Evolutionary conservation across 1,140 invertebrate genomes (phyloP).

Genomic region (Sycophila sp.): DNA sequence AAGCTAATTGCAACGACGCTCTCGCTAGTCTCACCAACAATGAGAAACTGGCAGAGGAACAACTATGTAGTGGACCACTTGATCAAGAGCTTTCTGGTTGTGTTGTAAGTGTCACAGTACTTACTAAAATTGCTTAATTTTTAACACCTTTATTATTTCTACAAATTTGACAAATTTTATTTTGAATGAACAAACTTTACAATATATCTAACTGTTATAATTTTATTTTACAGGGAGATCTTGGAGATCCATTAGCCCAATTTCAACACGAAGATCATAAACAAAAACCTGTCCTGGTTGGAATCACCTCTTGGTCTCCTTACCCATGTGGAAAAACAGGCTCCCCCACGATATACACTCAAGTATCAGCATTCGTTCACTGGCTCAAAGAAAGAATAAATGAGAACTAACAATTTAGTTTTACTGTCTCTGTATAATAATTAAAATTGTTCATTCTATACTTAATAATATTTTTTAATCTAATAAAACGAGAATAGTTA

Average conservation of each 20-base stretch:
- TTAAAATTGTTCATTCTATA: too few species aligned
- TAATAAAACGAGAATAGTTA: too few species aligned
- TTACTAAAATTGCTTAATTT: background rate
- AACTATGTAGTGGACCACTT: constrained; percentile 73
- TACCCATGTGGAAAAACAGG: constrained; percentile 71
- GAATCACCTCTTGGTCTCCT: constrained; percentile 77
- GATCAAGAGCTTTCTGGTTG: constrained; percentile 70
- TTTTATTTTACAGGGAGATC: constrained; percentile 3
- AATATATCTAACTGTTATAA: too few species aligned
- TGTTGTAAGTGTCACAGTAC: constrained; percentile 60
- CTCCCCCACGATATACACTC: constrained; percentile 75
- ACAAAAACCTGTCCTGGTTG: constrained; percentile 63
- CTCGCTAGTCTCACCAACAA: constrained; percentile 35
- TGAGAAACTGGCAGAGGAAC: constrained; percentile 53
- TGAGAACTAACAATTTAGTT: constrained; percentile 34
- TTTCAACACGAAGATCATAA: constrained; percentile 24
- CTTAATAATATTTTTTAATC: too few species aligned
- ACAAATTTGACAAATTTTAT: too few species aligned
- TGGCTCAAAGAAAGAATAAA: constrained; percentile 42
- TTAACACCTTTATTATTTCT: too few species aligned
- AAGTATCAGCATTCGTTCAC: constrained; percentile 68
- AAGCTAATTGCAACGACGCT: constrained; percentile 40
- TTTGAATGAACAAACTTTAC: background rate
- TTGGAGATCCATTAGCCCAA: background rate
- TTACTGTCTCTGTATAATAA: too few species aligned